Percentiles rank a stretch among this genome's conserved stretches.
phyloP scores from a whole-genome alignment of 2,888 invertebrate genomes.

The Helobdella robusta region DNA sequence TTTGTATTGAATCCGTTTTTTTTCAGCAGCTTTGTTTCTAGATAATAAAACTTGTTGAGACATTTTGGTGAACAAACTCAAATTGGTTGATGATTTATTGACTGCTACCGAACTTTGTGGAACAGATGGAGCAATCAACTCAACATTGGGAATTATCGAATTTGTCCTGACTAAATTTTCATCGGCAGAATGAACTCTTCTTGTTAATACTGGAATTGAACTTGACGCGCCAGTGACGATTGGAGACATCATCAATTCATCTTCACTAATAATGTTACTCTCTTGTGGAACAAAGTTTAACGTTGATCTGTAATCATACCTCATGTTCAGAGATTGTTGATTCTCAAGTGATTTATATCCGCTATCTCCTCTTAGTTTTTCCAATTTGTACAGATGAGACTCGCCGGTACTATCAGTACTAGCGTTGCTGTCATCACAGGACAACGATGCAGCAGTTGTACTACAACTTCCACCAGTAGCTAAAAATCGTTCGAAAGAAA shows the following conservation, averaged over 20 bases:
- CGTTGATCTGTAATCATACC: background rate
- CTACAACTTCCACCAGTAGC: no score
- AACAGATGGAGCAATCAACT: no score
- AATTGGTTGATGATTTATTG: no score
- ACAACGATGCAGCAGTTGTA: conserved; percentile 41
- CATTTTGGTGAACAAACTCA: no score
- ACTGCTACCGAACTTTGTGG: no score
- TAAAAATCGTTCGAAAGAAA: no score
- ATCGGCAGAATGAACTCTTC: background rate
- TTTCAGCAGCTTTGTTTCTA: no score
- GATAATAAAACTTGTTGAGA: no score
- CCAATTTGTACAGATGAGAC: conserved; percentile 45
- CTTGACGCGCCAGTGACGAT: background rate
- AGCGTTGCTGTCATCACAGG: conserved; percentile 9
- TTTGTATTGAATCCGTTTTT: background rate
- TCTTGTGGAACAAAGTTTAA: conserved; percentile 12
- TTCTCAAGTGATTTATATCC: conserved; percentile 51
- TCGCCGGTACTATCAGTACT: conserved; percentile 49
- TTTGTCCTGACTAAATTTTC: background rate
- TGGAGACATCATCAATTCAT: conserved; percentile 6
- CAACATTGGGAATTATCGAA: no score
- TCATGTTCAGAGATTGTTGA: conserved; percentile 30
- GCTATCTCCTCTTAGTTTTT: conserved; percentile 40
- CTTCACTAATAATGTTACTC: conserved; percentile 16
- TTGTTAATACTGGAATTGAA: background rate